A percentile compares a stretch with the other conserved stretches of the same genome.
phyloP scores from a whole-genome alignment of 2,888 invertebrate genomes.

The Tillus elongatus region DNA sequence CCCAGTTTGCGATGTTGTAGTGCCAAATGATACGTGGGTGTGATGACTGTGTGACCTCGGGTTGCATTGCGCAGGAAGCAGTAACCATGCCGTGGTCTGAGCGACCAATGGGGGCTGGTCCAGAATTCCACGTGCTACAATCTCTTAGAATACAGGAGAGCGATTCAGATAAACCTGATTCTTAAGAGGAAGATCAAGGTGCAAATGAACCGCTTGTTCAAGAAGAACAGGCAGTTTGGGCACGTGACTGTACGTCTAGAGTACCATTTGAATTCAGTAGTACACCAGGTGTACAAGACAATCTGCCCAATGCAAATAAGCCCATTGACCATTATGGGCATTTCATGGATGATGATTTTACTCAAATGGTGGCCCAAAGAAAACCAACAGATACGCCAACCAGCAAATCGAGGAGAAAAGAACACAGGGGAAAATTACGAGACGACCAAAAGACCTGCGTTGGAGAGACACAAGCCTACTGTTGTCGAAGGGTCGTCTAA shows the following conservation, averaged over 20 bases:
- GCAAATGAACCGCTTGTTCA: too few relatives aligned
- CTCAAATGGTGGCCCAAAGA: background rate
- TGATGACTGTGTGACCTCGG: too few relatives aligned
- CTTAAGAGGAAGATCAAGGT: background rate
- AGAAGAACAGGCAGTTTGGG: background rate
- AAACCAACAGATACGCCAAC: conserved; percentile 1
- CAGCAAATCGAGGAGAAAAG: background rate
- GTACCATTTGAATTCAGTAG: background rate
- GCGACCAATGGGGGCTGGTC: too few relatives aligned
- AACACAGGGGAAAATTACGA: background rate
- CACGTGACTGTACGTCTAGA: background rate
- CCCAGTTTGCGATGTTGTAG: too few relatives aligned
- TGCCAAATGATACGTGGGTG: too few relatives aligned
- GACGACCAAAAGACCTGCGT: background rate
- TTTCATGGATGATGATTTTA: background rate
- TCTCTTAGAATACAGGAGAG: too few relatives aligned
- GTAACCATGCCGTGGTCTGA: too few relatives aligned
- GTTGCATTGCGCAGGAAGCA: too few relatives aligned
- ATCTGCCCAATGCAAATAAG: background rate
- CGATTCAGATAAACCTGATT: too few relatives aligned
- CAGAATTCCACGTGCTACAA: too few relatives aligned
- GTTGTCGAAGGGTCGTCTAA: background rate
- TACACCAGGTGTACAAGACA: background rate
- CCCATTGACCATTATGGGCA: background rate
- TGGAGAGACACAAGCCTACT: background rate